Conservation (phyloP, 2,797 vertebrate species). For the Anisognathus igniventris region DNA sequence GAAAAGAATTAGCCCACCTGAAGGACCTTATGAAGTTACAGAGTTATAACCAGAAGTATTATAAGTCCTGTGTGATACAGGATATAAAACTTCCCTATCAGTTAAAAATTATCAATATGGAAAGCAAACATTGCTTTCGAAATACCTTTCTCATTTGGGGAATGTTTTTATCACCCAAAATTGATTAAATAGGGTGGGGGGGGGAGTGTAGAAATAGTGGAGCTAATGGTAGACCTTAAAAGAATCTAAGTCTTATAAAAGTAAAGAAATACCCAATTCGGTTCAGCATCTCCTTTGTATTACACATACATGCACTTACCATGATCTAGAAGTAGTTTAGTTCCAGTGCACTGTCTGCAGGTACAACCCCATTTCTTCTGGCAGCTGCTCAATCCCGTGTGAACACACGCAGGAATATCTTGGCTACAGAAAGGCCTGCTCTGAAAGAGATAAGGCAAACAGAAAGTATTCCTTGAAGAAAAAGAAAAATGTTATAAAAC, state of each 20-base stretch:
- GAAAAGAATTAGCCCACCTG: rapidly evolving
- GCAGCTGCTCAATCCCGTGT: rapidly evolving
- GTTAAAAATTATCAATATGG: background rate
- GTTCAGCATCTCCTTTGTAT: rapidly evolving
- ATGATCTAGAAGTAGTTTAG: background rate
- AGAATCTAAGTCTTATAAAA: background rate
- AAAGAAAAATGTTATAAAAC: rapidly evolving
- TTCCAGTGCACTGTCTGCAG: background rate
- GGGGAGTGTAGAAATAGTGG: background rate
- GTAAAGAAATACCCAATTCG: rapidly evolving
- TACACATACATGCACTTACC: rapidly evolving
- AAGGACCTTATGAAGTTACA: background rate
- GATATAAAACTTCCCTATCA: background rate
- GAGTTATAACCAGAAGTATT: background rate
- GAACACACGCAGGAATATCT: background rate
- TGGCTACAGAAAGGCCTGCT: background rate
- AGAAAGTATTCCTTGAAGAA: background rate
- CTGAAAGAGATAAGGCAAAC: background rate
- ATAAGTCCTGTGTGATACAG: rapidly evolving
- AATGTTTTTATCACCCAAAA: background rate
- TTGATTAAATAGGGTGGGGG: background rate
- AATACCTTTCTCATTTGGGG: background rate
- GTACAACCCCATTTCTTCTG: background rate
- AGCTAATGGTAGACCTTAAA: background rate
- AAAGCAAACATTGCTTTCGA: background rate